phyloP scores from a whole-genome alignment of 2,113 vertebrate species.

The Cyprinodon brontotheroides region DNA sequence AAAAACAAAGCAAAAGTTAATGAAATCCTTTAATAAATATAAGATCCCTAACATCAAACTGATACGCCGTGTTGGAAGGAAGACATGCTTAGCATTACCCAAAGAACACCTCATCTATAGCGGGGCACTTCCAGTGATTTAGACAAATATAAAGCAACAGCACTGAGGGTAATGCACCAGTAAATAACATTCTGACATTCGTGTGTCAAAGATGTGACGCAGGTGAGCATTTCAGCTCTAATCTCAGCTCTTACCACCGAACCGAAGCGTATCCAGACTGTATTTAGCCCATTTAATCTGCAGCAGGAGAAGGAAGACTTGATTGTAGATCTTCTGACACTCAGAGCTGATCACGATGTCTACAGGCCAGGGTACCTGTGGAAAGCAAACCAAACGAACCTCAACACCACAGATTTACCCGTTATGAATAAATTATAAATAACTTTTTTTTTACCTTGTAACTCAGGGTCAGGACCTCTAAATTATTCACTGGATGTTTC shows the following conservation, averaged over 20 bases:
- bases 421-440: not conserved
- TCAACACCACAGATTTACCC: not conserved
- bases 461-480: slow-evolving; percentile 92
- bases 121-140: not conserved
- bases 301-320: slow-evolving; percentile 94
- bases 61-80: not conserved
- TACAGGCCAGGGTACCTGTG: slow-evolving; percentile 97
- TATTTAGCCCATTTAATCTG: slow-evolving; percentile 99
- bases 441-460: slow-evolving; percentile 85
- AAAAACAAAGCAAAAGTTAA: not conserved
- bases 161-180: not conserved
- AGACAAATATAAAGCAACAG: not conserved
- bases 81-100: not conserved
- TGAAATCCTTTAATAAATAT: not conserved
- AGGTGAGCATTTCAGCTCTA: not conserved
- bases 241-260: slow-evolving; percentile 85
- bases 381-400: not conserved
- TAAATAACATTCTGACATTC: not conserved
- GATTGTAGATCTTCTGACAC: slow-evolving; percentile 99
- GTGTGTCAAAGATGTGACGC: not conserved
- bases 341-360: slow-evolving; percentile 98
- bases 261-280: slow-evolving; percentile 92
- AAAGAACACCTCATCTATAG: not conserved
- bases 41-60: not conserved
- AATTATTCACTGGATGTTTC: slow-evolving; percentile 92